phyloP scores from a whole-genome alignment of 2,888 invertebrate genomes.

The Linhomoeus sp. region DNA sequence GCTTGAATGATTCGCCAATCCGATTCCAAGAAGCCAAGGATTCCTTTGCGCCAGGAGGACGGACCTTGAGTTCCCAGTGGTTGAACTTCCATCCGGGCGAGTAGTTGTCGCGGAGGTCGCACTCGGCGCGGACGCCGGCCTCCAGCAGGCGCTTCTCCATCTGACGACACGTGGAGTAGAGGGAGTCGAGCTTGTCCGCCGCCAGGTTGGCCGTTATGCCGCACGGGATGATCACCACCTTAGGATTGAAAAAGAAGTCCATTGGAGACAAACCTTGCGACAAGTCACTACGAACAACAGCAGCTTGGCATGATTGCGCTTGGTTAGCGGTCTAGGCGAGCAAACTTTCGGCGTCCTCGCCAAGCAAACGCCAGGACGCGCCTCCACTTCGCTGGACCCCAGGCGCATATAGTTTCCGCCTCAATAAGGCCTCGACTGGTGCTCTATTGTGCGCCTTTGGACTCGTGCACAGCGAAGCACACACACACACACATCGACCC shows the following conservation, averaged over 20 bases:
- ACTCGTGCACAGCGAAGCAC: background rate
- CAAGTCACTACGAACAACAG: too few relatives aligned
- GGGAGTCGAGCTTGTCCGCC: slow-evolving; percentile 45
- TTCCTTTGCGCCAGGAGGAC: background rate
- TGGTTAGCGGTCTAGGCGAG: too few relatives aligned
- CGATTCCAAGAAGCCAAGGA: background rate
- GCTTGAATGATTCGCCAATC: background rate
- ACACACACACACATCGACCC: background rate
- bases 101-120: slow-evolving; percentile 78
- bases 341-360: too few relatives aligned
- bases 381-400: too few relatives aligned
- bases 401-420: too few relatives aligned
- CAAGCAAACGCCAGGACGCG: too few relatives aligned
- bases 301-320: too few relatives aligned
- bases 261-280: too few relatives aligned
- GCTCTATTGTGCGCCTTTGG: background rate
- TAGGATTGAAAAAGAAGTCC: too few relatives aligned
- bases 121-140: slow-evolving; percentile 51
- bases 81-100: slow-evolving; percentile 99
- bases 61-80: slow-evolving; percentile 78
- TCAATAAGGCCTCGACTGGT: too few relatives aligned
- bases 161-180: slow-evolving; percentile 43
- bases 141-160: slow-evolving; percentile 41
- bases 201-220: slow-evolving; percentile 68
- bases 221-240: slow-evolving; percentile 72